Evolutionary conservation across 1,140 invertebrate species (phyloP), one percentile per base, ranked within the genome.

Genomic region (Prorops nasuta): DNA sequence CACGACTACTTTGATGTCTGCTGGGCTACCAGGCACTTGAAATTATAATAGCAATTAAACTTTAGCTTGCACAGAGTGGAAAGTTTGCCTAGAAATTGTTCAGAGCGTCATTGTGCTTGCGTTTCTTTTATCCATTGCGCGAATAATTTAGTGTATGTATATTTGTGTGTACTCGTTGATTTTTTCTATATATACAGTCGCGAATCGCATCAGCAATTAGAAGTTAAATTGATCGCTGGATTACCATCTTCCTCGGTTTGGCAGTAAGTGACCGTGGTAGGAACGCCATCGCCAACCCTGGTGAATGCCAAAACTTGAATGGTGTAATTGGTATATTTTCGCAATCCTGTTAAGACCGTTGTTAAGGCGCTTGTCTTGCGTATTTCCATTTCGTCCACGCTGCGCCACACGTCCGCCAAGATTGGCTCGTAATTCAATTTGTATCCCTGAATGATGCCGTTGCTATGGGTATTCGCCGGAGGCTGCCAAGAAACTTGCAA

Each of bases 241-340:
- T 10, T 79, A 91, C 89, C 84, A 77, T 92, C 90, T 78, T 94
- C 89, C 47, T 89, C 85, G 1, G 92, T 94, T 55, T 85, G 83
- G 58, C 91, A 91, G 60, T 83, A 89, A 16, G 87, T 80, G 0
- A 87, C 80, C 40, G 80, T 70, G 3, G 88, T 87, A 6, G 85
- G 69, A 6, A 84, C 79, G 1, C 92, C 91, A 63, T 91, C 88
- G 0, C 92, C 92, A 56, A 90, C 86, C 65, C 87, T 81, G 0
- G 91, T 94, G 67, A 83, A 90, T 1, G 90, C 90, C 46, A 91
- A 63, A 0, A 94, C 85, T 71, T 91, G 88, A 35, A 94, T 81
- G 60, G 87, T 92, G 72, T 94, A 95, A 74, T 94, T 94, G 3
- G 89, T 90, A 65, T 83, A 92, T 56, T 87, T 89, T 46, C 82